phyloP scores from a whole-genome alignment of 2,797 vertebrate species.

The Ctenosaura bakeri region DNA sequence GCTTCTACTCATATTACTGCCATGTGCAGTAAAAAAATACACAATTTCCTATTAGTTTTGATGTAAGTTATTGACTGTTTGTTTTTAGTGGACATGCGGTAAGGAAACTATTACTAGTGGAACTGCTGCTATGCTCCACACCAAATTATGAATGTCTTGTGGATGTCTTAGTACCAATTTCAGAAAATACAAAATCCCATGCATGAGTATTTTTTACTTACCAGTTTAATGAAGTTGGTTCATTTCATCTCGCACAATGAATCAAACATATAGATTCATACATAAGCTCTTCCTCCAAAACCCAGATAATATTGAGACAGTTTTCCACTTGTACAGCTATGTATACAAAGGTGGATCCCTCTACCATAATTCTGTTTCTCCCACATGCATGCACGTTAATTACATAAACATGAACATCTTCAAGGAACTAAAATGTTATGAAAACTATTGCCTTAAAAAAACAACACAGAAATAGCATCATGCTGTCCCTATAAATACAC shows the following conservation, averaged over 20 bases:
- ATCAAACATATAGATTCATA: too few relatives aligned
- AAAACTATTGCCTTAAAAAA: background rate
- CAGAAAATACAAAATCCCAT: background rate
- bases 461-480: background rate
- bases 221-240: background rate
- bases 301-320: background rate
- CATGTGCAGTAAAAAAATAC: background rate
- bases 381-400: background rate
- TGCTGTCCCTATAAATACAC: background rate
- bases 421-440: background rate
- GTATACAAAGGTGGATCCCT: background rate
- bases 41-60: background rate
- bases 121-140: background rate
- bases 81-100: background rate
- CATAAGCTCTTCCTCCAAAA: background rate
- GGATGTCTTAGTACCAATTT: background rate
- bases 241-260: background rate
- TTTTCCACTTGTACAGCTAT: background rate
- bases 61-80: background rate
- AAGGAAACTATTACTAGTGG: background rate
- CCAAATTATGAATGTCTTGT: background rate
- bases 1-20: conserved; percentile 2
- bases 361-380: background rate
- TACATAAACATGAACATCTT: background rate
- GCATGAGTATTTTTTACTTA: background rate